Percentiles rank a stretch among this genome's conserved stretches.
phyloP scores from a whole-genome alignment of 2,797 vertebrate genomes.

The Cercopithecus neglectus region DNA sequence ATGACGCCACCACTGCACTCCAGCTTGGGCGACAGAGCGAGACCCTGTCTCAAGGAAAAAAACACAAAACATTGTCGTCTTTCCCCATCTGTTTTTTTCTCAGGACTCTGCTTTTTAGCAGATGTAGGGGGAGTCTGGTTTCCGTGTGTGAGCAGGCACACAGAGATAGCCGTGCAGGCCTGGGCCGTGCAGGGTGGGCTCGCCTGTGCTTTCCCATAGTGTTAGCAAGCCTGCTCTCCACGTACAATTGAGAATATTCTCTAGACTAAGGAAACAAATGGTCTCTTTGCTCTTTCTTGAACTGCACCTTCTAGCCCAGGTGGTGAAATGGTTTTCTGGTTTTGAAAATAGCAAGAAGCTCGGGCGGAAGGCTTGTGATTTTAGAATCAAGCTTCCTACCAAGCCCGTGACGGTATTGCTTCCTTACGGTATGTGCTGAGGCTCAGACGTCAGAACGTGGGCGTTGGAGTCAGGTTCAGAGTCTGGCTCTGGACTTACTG shows the following conservation, averaged over 20 bases:
- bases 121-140: background rate
- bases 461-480: background rate
- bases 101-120: background rate
- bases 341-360: background rate
- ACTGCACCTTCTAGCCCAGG: background rate
- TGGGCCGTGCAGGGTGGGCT: background rate
- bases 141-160: background rate
- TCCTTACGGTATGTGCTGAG: background rate
- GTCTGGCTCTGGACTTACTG: too few relatives aligned
- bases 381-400: background rate
- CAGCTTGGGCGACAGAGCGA: too few relatives aligned
- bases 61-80: too few relatives aligned
- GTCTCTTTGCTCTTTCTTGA: background rate
- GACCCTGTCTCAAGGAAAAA: background rate
- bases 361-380: background rate
- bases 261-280: background rate
- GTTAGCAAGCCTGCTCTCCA: background rate
- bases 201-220: background rate
- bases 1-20: too few relatives aligned
- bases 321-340: background rate
- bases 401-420: background rate
- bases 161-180: background rate
- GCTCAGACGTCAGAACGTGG: rapidly evolving
- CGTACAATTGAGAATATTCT: background rate
- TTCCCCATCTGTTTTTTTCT: too few relatives aligned